Percentiles rank a stretch among this genome's conserved stretches.
Conservation (phyloP, 1,140 invertebrate species). For the Tetragonula clypearis region DNA sequence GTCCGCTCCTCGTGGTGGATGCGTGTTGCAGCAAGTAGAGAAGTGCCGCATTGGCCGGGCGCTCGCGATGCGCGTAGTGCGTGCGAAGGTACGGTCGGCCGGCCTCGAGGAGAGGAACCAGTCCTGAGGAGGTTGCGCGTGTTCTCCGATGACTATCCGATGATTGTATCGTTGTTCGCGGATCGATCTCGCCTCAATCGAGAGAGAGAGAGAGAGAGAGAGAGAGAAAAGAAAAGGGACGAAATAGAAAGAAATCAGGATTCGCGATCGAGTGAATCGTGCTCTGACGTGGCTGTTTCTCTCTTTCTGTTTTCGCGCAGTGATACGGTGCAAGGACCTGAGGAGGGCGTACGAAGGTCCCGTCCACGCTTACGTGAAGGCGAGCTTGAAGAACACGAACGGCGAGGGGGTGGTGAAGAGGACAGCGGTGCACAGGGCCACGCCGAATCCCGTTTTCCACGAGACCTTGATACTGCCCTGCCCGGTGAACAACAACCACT, state of each 20-base stretch:
- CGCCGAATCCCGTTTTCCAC: slow-evolving; percentile 79
- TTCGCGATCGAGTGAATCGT: background rate
- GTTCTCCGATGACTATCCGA: too few relatives aligned
- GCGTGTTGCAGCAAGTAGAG: slow-evolving; percentile 57
- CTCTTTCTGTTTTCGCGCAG: slow-evolving; percentile 61
- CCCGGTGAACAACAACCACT: slow-evolving; percentile 73
- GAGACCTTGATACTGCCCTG: slow-evolving; percentile 79
- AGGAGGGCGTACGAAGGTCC: slow-evolving; percentile 77
- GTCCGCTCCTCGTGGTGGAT: background rate
- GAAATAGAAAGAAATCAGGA: too few relatives aligned
- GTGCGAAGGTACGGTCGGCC: slow-evolving; percentile 50
- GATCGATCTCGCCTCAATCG: background rate
- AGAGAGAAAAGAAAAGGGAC: too few relatives aligned
- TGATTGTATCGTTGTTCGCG: too few relatives aligned
- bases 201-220: too few relatives aligned
- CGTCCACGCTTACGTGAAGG: slow-evolving; percentile 80
- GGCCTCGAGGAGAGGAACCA: background rate
- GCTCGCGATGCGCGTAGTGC: slow-evolving; percentile 56
- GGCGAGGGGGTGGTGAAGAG: slow-evolving; percentile 78
- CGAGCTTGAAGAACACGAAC: slow-evolving; percentile 75
- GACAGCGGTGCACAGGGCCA: slow-evolving; percentile 81
- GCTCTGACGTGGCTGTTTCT: background rate
- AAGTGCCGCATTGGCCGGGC: slow-evolving; percentile 73
- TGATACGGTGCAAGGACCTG: slow-evolving; percentile 80
- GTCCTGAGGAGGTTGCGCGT: too few relatives aligned